Evolutionary conservation across 2,797 vertebrate species (phyloP).

Genomic region (Carduelis carduelis): DNA sequence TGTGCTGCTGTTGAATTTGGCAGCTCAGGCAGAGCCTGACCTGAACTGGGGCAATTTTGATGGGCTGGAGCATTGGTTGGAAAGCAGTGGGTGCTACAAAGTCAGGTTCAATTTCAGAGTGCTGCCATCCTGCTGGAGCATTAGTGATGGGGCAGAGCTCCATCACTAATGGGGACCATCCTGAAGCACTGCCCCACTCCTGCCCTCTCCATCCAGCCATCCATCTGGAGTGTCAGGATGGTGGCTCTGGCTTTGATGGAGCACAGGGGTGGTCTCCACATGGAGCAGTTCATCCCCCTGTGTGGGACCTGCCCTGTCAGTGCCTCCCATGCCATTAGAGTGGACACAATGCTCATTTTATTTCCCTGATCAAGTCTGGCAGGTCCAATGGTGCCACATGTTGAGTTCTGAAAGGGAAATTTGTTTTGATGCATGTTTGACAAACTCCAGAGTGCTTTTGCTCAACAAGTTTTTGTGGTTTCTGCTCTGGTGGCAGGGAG

Average conservation of each 20-base stretch:
- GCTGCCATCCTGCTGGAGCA: background rate
- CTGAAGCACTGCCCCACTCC: background rate
- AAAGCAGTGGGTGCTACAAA: background rate
- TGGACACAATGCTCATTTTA: fast-evolving
- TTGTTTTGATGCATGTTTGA: background rate
- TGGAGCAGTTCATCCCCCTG: fast-evolving
- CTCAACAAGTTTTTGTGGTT: background rate
- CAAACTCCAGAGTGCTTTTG: background rate
- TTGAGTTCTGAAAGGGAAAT: background rate
- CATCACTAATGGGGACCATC: background rate
- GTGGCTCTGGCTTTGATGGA: background rate
- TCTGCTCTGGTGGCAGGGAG: background rate
- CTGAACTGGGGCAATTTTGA: background rate
- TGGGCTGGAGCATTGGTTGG: background rate
- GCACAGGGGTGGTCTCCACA: background rate
- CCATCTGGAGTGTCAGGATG: background rate
- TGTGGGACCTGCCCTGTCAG: background rate
- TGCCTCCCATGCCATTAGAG: fast-evolving
- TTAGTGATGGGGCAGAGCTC: background rate
- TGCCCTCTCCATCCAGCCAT: background rate
- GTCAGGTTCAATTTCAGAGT: background rate
- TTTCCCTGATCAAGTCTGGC: background rate
- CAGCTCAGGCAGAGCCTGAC: background rate
- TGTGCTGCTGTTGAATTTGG: fast-evolving
- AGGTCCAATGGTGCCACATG: background rate